These are phyloP conservation scores for Zaprionus africanus DNA, from an alignment of 1,140 invertebrate species.

Conservation along the genomic window DNA sequence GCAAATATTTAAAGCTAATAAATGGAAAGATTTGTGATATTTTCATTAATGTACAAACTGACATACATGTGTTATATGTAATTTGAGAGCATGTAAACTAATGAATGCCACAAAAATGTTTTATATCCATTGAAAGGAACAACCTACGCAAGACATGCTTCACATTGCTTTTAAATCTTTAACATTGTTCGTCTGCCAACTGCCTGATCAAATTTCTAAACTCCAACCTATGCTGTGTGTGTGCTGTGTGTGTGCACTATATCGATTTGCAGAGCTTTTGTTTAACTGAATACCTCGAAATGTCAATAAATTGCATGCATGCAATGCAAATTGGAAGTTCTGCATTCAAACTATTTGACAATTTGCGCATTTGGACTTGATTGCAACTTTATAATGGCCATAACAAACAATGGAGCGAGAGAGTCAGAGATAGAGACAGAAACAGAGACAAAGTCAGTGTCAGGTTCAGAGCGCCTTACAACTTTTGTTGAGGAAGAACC, in stretches of 20 bases:
- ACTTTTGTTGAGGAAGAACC: not conserved
- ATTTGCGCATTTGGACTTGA: constrained; percentile 24
- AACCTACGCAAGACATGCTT: too few species aligned
- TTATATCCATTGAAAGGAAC: too few species aligned
- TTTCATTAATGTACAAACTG: not conserved
- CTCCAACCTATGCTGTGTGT: constrained; percentile 3
- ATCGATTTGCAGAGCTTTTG: constrained; percentile 56
- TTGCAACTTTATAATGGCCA: constrained; percentile 4
- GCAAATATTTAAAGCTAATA: constrained; percentile 31
- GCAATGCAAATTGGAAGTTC: constrained; percentile 11
- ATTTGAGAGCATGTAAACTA: constrained; percentile 1
- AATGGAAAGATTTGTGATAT: constrained; percentile 14
- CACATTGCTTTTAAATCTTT: too few species aligned
- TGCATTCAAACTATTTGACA: constrained; percentile 35
- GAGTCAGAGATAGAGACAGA: constrained; percentile 5
- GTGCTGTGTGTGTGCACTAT: constrained; percentile 14
- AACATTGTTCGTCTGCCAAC: not conserved
- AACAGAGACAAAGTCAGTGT: not conserved
- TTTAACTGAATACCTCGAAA: constrained; percentile 49
- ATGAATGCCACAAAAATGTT: not conserved
- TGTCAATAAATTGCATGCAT: constrained; percentile 40
- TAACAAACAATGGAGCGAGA: constrained; percentile 12
- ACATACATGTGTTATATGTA: not conserved
- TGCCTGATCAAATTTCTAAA: not conserved
- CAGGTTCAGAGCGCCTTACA: not conserved